Evolutionary conservation across 2,888 invertebrate genomes (phyloP), one percentile per base, ranked within the genome.

Genomic region (Congeria kusceri): DNA sequence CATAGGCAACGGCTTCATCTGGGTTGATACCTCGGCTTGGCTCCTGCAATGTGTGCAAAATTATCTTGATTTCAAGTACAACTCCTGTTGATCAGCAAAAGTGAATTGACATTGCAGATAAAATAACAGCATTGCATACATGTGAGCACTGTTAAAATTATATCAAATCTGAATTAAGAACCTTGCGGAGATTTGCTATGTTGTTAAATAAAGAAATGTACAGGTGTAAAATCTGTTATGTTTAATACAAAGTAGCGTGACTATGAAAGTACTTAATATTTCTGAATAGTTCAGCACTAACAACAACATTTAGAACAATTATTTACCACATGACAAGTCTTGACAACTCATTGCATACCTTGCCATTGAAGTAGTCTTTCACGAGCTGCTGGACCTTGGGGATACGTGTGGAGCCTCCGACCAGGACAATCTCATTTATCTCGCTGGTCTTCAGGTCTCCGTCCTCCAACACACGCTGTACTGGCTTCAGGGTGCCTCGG

Each of bases 1-100:
- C 99, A 93, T 98, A 99, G 58, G 99, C 99, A 72, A 99, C 99
- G 87, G 99, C 99, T 94, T 99, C 99, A 94, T 99, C 99, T 68
- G 99, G 99, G 94, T 99, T 99, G 94, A 99, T 98, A 86, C 99
- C 99, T 91, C 98, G 96, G 68, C 97, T 97, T 78, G 98, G 99
- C 95, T 99, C 99, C 95, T 99, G 74, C 2, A 83, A 80, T 13
- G 29, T 58, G 65, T 23, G 59, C 39, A 46, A 46, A 56, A 25
- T 4, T 7, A 39, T 39, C 13, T 11, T 39, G 9, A 39, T 39
- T 39, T 39, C 39, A 39, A 39, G 15, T 39, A 39, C 39, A 5
- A 15, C 9, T 7, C 39, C 3, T 39, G 9, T 39, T 9, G 9
- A 13, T 39, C 39, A 39, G 1, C 9, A 39, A 13, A 39, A 39